phyloP scores from a whole-genome alignment of 2,113 vertebrate genomes.

The Albula glossodonta region DNA sequence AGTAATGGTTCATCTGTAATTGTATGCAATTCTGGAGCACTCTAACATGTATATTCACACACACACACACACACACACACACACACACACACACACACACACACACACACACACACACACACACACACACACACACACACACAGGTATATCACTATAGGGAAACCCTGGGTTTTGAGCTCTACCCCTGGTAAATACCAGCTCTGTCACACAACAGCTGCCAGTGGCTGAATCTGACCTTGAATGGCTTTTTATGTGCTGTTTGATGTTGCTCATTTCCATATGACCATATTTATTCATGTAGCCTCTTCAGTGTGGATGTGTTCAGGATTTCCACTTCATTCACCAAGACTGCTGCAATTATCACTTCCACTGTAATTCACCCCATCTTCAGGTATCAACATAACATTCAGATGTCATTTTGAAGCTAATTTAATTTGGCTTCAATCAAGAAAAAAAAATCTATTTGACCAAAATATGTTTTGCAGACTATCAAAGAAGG shows the following conservation, averaged over 20 bases:
- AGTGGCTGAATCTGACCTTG: not conserved
- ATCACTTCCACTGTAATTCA: constrained; percentile 2
- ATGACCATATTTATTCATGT: not conserved
- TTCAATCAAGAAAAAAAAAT: not conserved
- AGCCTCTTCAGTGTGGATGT: not conserved
- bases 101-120: constrained; percentile 1
- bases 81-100: no score
- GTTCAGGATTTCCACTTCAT: not conserved
- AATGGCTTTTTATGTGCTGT: not conserved
- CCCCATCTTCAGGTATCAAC: not conserved
- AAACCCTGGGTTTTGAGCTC: not conserved
- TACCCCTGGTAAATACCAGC: not conserved
- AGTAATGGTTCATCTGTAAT: no score
- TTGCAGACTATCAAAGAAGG: not conserved
- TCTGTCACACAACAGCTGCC: not conserved
- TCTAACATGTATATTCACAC: no score
- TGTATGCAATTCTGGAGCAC: no score
- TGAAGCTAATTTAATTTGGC: constrained; percentile 9
- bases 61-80: no score
- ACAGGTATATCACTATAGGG: not conserved
- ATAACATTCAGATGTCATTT: not conserved
- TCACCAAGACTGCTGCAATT: not conserved
- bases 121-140: not conserved
- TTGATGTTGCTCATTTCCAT: not conserved
- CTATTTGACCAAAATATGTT: constrained; percentile 16